These are phyloP conservation scores for Cirrhinus molitorella DNA, from an alignment of 2,797 vertebrate genomes.

Conservation along the genomic window DNA sequence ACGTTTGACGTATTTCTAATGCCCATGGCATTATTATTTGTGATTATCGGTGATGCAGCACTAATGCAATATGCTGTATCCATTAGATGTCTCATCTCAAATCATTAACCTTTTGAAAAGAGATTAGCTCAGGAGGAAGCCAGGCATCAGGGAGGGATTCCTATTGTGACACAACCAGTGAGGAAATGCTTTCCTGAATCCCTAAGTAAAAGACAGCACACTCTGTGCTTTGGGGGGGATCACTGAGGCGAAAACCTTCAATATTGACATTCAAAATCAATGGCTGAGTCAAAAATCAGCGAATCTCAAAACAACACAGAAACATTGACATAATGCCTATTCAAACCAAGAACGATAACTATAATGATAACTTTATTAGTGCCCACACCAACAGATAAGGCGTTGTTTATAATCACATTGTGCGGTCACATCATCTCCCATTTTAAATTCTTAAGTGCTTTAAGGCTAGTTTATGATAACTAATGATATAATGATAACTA, in stretches of 20 bases:
- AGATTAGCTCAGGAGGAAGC: slow-evolving; percentile 79
- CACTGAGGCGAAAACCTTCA: background rate
- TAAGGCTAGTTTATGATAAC: background rate
- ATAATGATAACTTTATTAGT: background rate
- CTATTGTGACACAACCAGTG: slow-evolving; percentile 71
- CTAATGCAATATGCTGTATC: slow-evolving; percentile 61
- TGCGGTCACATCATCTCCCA: background rate
- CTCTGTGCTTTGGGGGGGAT: slow-evolving; percentile 21
- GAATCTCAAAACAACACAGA: background rate
- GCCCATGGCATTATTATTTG: slow-evolving; percentile 44
- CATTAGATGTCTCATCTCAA: slow-evolving; percentile 62
- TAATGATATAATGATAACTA: background rate
- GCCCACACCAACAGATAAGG: background rate
- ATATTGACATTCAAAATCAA: background rate
- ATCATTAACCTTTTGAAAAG: slow-evolving; percentile 85
- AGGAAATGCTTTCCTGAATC: slow-evolving; percentile 67
- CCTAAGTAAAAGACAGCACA: slow-evolving; percentile 12
- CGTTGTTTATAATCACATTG: too few species aligned
- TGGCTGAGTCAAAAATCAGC: background rate
- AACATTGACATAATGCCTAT: background rate
- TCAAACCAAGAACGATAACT: background rate
- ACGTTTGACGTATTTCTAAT: background rate
- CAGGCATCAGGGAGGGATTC: slow-evolving; percentile 72
- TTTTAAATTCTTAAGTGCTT: background rate
- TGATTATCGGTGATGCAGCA: slow-evolving; percentile 58